Percentiles rank a stretch among this genome's conserved stretches.
Conservation (phyloP, 2,888 invertebrate species). For the Chesias legatella region DNA sequence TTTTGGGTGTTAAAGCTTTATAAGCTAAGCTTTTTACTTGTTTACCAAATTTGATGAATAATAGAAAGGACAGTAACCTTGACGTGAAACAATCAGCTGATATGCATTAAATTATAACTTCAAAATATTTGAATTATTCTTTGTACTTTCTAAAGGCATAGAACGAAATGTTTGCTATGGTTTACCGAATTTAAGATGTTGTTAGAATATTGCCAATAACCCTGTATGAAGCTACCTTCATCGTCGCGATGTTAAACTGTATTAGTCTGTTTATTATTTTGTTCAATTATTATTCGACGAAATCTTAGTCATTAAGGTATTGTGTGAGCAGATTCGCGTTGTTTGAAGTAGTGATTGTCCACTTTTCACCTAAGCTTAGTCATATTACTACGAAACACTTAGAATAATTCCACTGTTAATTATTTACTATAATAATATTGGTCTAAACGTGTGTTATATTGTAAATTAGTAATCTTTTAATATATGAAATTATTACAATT, state of each 20-base stretch:
- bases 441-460: slow-evolving; percentile 24
- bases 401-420: slow-evolving; percentile 28
- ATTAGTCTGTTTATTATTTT: background rate
- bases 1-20: too few species aligned
- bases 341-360: slow-evolving; percentile 17
- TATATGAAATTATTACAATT: slow-evolving; percentile 10
- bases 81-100: too few species aligned
- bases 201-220: too few species aligned
- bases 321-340: slow-evolving; percentile 5
- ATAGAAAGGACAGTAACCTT: too few species aligned
- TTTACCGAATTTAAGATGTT: too few species aligned
- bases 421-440: slow-evolving; percentile 19
- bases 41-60: too few species aligned
- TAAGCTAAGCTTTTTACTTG: too few species aligned
- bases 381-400: slow-evolving; percentile 20
- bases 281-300: background rate
- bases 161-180: too few species aligned
- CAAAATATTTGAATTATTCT: too few species aligned
- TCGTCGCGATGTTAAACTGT: slow-evolving; percentile 4
- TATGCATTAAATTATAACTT: too few species aligned
- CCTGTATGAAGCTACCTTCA: slow-evolving; percentile 2
- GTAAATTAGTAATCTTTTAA: slow-evolving; percentile 28
- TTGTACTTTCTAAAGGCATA: too few species aligned
- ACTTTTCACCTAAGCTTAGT: slow-evolving; percentile 27
- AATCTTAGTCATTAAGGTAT: slow-evolving; percentile 9